phyloP scores from a whole-genome alignment of 1,140 invertebrate genomes.

The Hylaeus volcanicus region DNA sequence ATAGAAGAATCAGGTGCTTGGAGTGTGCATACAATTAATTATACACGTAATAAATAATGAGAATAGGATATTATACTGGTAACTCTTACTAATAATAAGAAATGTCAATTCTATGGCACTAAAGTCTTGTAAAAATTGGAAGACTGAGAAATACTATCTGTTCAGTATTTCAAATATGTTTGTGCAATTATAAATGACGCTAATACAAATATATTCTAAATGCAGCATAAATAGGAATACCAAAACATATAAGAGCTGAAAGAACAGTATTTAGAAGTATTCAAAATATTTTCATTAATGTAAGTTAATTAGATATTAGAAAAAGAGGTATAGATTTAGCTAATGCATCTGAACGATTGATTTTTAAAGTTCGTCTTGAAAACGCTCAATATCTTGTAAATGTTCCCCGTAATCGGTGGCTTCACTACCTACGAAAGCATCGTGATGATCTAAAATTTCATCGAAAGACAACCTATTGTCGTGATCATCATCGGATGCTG shows the following conservation, averaged over 20 bases:
- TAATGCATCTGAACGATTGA: background rate
- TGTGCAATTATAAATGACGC: conserved; percentile 25
- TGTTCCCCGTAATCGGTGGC: conserved; percentile 97
- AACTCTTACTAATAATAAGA: conserved; percentile 20
- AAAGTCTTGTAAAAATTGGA: conserved; percentile 58
- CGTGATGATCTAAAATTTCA: conserved; percentile 94
- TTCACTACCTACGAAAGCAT: conserved; percentile 97
- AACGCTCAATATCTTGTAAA: conserved; percentile 89
- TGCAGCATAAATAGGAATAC: conserved; percentile 36
- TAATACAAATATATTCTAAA: conserved; percentile 40
- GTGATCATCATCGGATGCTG: conserved; percentile 92
- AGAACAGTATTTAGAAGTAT: conserved; percentile 33
- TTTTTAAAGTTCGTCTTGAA: conserved; percentile 90
- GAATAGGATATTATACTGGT: conserved; percentile 26
- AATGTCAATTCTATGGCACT: conserved; percentile 53
- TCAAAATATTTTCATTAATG: conserved; percentile 46
- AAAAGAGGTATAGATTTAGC: conserved; percentile 26
- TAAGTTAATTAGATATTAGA: conserved; percentile 30
- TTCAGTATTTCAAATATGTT: conserved; percentile 31
- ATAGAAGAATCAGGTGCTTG: conserved; percentile 6
- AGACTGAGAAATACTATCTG: conserved; percentile 45
- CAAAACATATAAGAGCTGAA: conserved; percentile 34
- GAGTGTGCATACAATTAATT: background rate
- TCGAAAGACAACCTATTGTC: conserved; percentile 91
- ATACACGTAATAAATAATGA: conserved; percentile 36